Base-by-base conservation (phyloP, 1,140 invertebrate species). In the Nasonia longicornis region DNA sequence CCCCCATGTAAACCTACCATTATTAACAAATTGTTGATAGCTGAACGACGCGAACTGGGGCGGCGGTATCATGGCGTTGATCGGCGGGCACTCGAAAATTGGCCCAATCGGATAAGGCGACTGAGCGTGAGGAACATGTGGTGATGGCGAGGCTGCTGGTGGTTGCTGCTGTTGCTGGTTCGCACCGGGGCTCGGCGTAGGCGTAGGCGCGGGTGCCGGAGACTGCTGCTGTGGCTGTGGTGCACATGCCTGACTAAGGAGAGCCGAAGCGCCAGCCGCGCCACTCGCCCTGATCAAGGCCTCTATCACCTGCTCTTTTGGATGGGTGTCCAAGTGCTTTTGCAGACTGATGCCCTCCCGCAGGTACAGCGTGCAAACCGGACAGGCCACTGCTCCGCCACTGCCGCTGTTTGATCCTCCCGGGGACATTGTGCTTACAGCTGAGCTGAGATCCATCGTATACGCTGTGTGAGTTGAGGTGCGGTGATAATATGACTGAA, bases 251-350 rank as follows among this genome's bases (percentile, higher is more conserved):
- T 75, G 64, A 64, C 38, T 71, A 14, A 82, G 75, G 8, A 74
- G 69, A 3, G 82, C n/a, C 42, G 80, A 72, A 16, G 66, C 29
- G 35, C 77, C 31, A 6, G 87, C 88, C 84, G 92, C 91, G n/a
- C 81, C 63, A 75, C 88, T 90, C 2, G 88, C 89, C 84, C 92
- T 91, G 45, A 94, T 93, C 69, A 96, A 89, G n/a, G 96, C 96
- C 86, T 95, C 95, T 83, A 96, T 96, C 38, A 97, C 95, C 88
- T 96, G 95, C 86, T 96, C 95, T 87, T 96, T 96, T 31, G 96
- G 95, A 91, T 96, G 95, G 10, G 95, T 96, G 86, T 95, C 93
- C 87, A 97, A 92, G 89, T 96, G 95, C 82, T 93, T 93, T 85
- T 95, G 94, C 80, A 96, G 89, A 77, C 94, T 94, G 90, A 96